Evolutionary conservation across 2,113 vertebrate genomes (phyloP), one percentile per base, ranked within the genome.

Genomic region (Chionis minor): DNA sequence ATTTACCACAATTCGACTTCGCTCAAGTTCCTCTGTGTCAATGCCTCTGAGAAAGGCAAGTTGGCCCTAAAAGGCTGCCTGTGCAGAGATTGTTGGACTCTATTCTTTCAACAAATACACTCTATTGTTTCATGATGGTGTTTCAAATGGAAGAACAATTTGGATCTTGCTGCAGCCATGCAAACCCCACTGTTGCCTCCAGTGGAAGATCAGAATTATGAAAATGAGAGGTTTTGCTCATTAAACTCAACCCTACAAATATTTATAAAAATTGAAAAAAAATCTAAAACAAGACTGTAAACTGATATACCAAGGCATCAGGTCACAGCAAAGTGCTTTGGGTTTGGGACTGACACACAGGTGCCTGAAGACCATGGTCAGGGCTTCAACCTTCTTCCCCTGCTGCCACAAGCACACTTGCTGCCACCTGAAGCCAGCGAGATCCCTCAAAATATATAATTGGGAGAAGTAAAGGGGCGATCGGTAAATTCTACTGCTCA

Each of bases 291-390:
- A 20, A 71, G 21, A 26, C 24, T 55, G n/a, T 17, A 74, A n/a
- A 47, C 4, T 51, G 58, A 14, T 24, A 27, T 8, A 44, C 4
- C 63, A 70, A 49, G 13, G 12, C 35, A 26, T 32, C 40, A 69
- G 38, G 40, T 58, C 77, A 49, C 15, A 74, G 38, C 24, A 72
- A 38, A 47, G 13, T 20, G 16, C 13, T 81, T 87, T 88, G 65
- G 35, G 18, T 32, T 65, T 73, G 28, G 33, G 19, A 33, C 21
- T 26, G 10, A 40, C 12, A 12, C 0, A 0, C 0, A 1, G 4
- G 7, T 12, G 10, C 6, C 52, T 56, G 44, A 72, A 61, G 52
- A 52, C 10, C 61, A 40, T 0, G 1, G 28, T 18, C 33, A n/a
- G 18, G 62, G 24, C 54, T 94, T 88, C 3, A 10, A 28, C 12